A percentile compares a stretch with the other conserved stretches of the same genome.
These are phyloP conservation scores for Caradrina kadenii DNA, from an alignment of 2,888 invertebrate genomes.

Conservation along the genomic window DNA sequence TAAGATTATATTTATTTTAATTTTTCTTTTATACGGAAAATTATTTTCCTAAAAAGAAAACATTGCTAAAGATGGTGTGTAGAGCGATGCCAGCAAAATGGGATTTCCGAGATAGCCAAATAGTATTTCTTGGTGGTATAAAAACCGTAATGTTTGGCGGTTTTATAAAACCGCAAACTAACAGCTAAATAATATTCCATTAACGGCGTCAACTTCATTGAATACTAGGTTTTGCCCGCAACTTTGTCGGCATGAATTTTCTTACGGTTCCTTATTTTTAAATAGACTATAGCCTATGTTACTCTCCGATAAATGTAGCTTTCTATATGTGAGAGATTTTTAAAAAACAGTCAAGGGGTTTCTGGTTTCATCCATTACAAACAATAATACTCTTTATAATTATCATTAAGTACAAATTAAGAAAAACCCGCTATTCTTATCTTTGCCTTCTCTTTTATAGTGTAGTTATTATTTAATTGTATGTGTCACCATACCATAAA, in stretches of 20 bases:
- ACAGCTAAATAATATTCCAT: neutral
- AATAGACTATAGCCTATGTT: no score
- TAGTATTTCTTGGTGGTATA: neutral
- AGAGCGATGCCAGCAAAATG: neutral
- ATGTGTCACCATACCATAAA: conserved; percentile 7
- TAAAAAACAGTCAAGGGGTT: no score
- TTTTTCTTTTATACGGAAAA: neutral
- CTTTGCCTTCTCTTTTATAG: conserved; percentile 5
- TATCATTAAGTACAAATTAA: conserved; percentile 1
- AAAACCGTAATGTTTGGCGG: neutral
- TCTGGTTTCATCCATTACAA: no score
- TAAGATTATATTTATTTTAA: conserved; percentile 53
- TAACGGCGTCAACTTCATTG: no score
- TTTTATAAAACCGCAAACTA: neutral
- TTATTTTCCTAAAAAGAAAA: neutral
- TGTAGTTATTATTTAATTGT: conserved; percentile 3
- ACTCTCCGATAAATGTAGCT: no score
- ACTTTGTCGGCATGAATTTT: no score
- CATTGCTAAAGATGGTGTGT: neutral
- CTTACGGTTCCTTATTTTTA: no score
- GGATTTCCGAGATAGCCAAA: neutral
- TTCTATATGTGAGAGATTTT: no score
- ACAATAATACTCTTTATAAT: no score
- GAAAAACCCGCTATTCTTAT: conserved; percentile 8
- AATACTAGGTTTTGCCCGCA: no score